These are phyloP conservation scores for Myiothlypis coronata DNA, from an alignment of 2,797 vertebrate species.

Conservation along the genomic window DNA sequence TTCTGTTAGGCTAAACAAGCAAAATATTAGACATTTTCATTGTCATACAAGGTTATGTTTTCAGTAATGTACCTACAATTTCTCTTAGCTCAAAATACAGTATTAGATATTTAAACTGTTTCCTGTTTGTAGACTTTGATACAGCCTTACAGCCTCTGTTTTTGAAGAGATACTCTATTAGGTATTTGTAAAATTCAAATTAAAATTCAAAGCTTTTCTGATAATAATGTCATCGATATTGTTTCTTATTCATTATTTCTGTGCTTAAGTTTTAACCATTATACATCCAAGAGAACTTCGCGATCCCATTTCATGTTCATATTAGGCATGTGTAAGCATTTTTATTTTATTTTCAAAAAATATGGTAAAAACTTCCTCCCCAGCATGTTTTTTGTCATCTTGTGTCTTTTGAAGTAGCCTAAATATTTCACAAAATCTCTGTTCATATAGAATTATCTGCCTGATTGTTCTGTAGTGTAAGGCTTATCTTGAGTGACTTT, in stretches of 20 bases:
- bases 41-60: neutral
- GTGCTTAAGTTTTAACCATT: neutral
- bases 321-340: neutral
- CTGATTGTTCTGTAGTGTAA: neutral
- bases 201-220: neutral
- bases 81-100: neutral
- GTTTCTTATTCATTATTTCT: neutral
- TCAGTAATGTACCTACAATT: neutral
- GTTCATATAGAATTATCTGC: neutral
- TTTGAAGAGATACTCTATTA: neutral
- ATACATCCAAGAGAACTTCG: neutral
- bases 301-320: neutral
- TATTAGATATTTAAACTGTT: neutral
- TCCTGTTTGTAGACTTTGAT: neutral
- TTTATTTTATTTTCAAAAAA: neutral
- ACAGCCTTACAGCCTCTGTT: neutral
- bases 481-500: neutral
- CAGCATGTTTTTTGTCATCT: neutral
- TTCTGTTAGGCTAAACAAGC: neutral
- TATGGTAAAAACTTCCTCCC: neutral
- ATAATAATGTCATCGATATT: neutral
- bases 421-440: neutral
- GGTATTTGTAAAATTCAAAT: neutral
- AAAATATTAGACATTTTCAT: neutral
- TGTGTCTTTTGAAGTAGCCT: neutral